Evolutionary conservation across 2,797 vertebrate species (phyloP).

Genomic region (Coilia nasus): DNA sequence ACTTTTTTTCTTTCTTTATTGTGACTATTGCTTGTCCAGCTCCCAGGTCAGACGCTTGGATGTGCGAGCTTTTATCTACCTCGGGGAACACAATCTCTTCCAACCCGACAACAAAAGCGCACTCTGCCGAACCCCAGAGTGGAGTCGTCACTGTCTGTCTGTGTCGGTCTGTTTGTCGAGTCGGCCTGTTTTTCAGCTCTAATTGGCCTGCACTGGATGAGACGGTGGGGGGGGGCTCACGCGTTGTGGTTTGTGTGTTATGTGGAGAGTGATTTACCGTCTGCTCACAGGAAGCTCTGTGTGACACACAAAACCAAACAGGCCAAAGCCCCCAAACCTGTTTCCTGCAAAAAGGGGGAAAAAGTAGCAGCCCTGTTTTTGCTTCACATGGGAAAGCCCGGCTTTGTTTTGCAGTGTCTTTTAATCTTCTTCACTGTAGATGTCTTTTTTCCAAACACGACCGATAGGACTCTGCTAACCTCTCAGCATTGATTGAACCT

Average conservation of each 20-base stretch:
- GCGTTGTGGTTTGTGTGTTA: not conserved
- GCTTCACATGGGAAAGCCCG: not conserved
- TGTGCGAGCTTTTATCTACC: no score
- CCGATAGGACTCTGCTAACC: not conserved
- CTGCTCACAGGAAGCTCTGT: not conserved
- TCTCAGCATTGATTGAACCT: not conserved
- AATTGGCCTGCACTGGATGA: not conserved
- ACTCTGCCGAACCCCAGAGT: no score
- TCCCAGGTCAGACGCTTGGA: no score
- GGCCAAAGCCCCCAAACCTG: conserved; percentile 14
- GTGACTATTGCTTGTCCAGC: no score
- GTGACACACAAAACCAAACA: conserved; percentile 10
- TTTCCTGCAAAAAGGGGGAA: not conserved
- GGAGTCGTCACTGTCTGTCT: not conserved
- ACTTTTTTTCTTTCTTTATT: no score
- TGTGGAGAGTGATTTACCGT: not conserved
- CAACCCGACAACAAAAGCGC: not conserved
- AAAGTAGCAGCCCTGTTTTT: not conserved
- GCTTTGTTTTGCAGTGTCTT: not conserved
- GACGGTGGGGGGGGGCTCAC: not conserved
- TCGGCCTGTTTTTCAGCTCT: not conserved
- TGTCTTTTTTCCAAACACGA: not conserved
- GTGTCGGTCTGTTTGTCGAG: not conserved
- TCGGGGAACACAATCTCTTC: no score
- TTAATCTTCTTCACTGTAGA: not conserved